Evolutionary conservation across 2,113 vertebrate species (phyloP).

Genomic region (Anser brachyrhynchus): DNA sequence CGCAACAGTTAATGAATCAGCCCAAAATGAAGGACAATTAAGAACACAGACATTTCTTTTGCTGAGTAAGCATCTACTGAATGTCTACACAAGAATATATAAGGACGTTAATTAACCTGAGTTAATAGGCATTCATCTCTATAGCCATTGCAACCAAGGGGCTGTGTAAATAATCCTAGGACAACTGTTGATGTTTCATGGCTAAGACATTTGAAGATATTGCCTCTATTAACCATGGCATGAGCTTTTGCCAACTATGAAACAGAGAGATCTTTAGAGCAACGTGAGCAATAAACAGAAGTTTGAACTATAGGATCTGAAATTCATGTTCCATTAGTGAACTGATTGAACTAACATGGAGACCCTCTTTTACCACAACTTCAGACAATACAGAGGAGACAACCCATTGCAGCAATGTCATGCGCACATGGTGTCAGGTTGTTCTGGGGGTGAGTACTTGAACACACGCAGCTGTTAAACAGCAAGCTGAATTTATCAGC

Average conservation of each 20-base stretch:
- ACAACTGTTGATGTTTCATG: not conserved
- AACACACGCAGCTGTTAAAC: not conserved
- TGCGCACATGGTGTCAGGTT: rapidly evolving
- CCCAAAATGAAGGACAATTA: not conserved
- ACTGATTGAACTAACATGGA: not conserved
- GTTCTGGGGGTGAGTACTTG: not conserved
- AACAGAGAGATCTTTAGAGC: not conserved
- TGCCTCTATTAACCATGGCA: not conserved
- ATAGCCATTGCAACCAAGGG: not conserved
- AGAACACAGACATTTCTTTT: not conserved
- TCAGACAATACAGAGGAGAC: not conserved
- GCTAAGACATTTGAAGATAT: not conserved
- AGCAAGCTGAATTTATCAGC: not conserved
- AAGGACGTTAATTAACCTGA: not conserved
- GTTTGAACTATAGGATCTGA: not conserved
- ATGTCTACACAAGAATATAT: not conserved
- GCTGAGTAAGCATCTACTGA: constrained; percentile 3
- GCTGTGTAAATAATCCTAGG: not conserved
- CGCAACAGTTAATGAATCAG: not conserved
- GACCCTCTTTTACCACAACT: not conserved
- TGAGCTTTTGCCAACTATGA: not conserved
- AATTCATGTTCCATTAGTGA: not conserved
- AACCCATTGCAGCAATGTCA: not conserved
- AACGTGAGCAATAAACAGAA: not conserved
- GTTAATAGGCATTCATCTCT: not conserved